phyloP scores from a whole-genome alignment of 2,113 vertebrate species.

The Gobiocypris rarus region DNA sequence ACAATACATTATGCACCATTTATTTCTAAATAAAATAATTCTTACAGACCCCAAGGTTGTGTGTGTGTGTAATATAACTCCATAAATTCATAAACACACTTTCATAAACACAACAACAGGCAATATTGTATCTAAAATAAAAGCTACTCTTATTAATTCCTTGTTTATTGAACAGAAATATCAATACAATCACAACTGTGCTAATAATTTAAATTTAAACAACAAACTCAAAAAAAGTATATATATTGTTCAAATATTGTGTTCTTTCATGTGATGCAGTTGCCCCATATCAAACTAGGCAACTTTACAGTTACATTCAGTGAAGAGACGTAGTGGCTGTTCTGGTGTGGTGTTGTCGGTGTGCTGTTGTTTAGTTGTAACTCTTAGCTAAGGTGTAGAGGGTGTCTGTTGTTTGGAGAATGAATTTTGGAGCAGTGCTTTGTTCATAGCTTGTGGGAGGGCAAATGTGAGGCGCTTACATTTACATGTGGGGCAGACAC shows the following conservation, averaged over 20 bases:
- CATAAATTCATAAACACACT: not conserved
- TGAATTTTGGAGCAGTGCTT: conserved; percentile 61
- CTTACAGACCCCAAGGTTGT: too few species aligned
- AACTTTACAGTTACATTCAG: not conserved
- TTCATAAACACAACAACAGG: not conserved
- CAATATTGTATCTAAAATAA: not conserved
- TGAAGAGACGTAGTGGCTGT: not conserved
- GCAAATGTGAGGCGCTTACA: conserved; percentile 60
- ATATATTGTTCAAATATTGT: not conserved
- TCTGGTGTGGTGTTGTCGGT: not conserved
- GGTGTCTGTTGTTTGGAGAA: conserved; percentile 68
- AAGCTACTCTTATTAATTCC: not conserved
- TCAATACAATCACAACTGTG: not conserved
- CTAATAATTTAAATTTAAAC: not conserved
- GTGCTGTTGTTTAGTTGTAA: conserved; percentile 57
- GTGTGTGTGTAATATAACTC: not conserved
- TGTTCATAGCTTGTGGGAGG: conserved; percentile 73
- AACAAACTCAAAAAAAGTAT: too few species aligned
- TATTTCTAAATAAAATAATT: too few species aligned
- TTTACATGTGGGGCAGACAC: conserved; percentile 65
- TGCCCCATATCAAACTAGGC: not conserved
- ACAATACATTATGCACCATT: too few species aligned
- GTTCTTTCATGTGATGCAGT: not conserved
- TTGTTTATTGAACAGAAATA: not conserved
- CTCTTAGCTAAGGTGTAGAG: conserved; percentile 57